Percentiles rank a stretch among this genome's conserved stretches.
Conservation (phyloP, 2,888 invertebrate genomes). For the Yponomeuta sedellus region DNA sequence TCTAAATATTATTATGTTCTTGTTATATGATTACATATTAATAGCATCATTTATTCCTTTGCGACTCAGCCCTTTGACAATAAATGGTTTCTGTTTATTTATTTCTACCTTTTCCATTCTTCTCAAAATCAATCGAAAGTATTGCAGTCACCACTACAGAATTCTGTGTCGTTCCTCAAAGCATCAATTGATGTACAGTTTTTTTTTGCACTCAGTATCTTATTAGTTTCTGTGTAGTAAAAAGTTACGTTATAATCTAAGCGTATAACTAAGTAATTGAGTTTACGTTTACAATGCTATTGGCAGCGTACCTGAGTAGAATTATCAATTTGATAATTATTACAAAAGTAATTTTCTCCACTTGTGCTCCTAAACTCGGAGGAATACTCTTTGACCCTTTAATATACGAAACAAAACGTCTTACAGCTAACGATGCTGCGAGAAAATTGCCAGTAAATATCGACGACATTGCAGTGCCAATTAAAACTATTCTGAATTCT, state of each 20-base stretch:
- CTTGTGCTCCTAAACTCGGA: neutral
- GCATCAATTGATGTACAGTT: neutral
- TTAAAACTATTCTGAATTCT: neutral
- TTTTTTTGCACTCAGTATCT: neutral
- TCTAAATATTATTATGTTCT: too few relatives aligned
- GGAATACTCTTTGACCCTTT: constrained; percentile 3
- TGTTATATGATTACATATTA: too few relatives aligned
- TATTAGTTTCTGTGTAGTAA: neutral
- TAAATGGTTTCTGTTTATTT: too few relatives aligned
- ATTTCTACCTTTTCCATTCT: too few relatives aligned
- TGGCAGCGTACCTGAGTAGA: neutral
- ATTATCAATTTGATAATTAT: neutral
- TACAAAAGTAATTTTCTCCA: neutral
- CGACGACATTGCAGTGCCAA: neutral
- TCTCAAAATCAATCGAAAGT: too few relatives aligned
- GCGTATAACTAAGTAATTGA: neutral
- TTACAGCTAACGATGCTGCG: too few relatives aligned
- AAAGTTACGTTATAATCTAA: neutral
- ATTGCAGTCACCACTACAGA: too few relatives aligned
- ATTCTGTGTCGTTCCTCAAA: too few relatives aligned
- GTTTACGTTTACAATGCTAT: neutral
- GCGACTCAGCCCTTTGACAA: too few relatives aligned
- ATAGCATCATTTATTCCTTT: too few relatives aligned
- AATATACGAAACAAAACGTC: neutral
- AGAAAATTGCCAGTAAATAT: neutral